Conservation (phyloP, 2,797 vertebrate species). For the Lithobates pipiens region DNA sequence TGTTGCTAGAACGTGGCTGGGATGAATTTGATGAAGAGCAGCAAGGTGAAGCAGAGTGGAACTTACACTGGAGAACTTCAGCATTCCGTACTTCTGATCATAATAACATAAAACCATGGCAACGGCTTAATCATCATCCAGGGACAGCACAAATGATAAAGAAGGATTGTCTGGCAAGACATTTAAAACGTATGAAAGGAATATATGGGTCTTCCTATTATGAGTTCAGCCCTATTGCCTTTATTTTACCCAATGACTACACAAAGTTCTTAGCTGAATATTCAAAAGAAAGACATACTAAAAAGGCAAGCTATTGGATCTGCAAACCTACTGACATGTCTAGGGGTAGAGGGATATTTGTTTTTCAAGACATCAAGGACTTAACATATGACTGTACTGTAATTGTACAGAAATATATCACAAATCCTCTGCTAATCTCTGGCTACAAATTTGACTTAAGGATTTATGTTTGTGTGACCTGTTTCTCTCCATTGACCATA, state of each 20-base stretch:
- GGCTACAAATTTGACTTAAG: slow-evolving; percentile 85
- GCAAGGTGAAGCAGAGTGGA: slow-evolving; percentile 78
- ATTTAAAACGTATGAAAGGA: slow-evolving; percentile 79
- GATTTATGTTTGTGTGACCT: slow-evolving; percentile 83
- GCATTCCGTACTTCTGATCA: slow-evolving; percentile 75
- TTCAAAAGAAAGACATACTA: slow-evolving; percentile 67
- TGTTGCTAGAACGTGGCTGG: slow-evolving; percentile 84
- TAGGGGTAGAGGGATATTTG: slow-evolving; percentile 79
- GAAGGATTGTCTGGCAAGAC: slow-evolving; percentile 81
- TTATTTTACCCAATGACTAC: slow-evolving; percentile 82
- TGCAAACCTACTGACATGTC: slow-evolving; percentile 84
- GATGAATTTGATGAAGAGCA: slow-evolving; percentile 72
- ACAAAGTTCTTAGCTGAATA: slow-evolving; percentile 78
- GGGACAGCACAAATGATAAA: slow-evolving; percentile 79
- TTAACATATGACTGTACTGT: slow-evolving; percentile 77
- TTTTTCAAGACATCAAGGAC: slow-evolving; percentile 81
- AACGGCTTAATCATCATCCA: slow-evolving; percentile 85
- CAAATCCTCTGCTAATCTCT: slow-evolving; percentile 80
- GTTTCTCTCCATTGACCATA: slow-evolving; percentile 81
- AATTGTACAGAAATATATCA: slow-evolving; percentile 83
- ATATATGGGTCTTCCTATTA: slow-evolving; percentile 74
- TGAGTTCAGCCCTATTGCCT: slow-evolving; percentile 79
- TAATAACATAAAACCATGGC: slow-evolving; percentile 79
- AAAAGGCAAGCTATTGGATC: slow-evolving; percentile 77
- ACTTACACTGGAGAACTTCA: slow-evolving; percentile 79